Conservation (phyloP, 2,888 invertebrate genomes). For the Diplazon laetatorius region DNA sequence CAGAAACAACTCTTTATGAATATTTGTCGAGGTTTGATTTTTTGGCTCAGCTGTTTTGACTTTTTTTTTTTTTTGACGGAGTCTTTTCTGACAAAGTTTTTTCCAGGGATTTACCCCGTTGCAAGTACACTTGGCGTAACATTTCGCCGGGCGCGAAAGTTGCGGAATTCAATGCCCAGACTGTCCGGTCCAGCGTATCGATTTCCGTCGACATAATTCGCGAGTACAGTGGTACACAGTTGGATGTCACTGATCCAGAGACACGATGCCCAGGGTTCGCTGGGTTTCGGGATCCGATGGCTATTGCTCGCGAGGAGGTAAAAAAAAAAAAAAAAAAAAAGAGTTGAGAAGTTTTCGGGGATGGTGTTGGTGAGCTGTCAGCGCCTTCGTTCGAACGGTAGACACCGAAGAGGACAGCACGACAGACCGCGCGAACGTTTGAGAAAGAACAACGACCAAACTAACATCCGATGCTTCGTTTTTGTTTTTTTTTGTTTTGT, state of each 20-base stretch:
- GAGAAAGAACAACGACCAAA: background rate
- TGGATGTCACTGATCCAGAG: background rate
- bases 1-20: too few relatives aligned
- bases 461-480: constrained; percentile 29
- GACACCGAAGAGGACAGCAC: constrained; percentile 27
- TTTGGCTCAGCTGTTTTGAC: too few relatives aligned
- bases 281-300: constrained; percentile 57
- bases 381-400: constrained; percentile 57
- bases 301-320: constrained; percentile 51
- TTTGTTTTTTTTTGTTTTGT: constrained; percentile 25
- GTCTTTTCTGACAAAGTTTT: too few relatives aligned
- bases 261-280: constrained; percentile 26
- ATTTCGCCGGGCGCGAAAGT: background rate
- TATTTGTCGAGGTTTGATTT: too few relatives aligned
- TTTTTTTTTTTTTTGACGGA: too few relatives aligned
- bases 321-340: constrained; percentile 13
- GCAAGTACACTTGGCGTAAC: background rate
- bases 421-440: background rate
- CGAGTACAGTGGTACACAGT: constrained; percentile 26
- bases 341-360: constrained; percentile 25
- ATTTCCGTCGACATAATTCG: constrained; percentile 54
- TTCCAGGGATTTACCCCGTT: too few relatives aligned
- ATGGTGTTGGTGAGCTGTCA: constrained; percentile 60
- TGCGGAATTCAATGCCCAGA: background rate
- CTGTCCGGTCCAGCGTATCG: constrained; percentile 42